Evolutionary conservation across 2,113 vertebrate species (phyloP), one percentile per base, ranked within the genome.

Genomic region (Lanius ludovicianus): DNA sequence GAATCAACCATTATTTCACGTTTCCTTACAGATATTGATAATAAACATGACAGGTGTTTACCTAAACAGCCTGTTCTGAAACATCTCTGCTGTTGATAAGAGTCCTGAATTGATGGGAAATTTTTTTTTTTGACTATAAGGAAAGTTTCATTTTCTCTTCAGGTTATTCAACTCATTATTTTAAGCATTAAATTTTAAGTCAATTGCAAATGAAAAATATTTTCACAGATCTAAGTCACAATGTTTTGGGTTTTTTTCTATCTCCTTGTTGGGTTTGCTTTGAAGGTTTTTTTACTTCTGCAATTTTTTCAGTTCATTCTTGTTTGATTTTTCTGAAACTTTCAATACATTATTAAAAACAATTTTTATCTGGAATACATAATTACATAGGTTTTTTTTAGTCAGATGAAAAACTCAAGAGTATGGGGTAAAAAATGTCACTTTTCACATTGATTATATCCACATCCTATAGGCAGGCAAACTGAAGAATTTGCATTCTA

Each of bases 11-110:
- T 37, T 15, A 28, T 4, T 9, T 85, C 57, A 53, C 3, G 5
- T 35, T 78, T 77, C 42, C 19, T 64, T 35, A 68, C 28, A 56
- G 41, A 46, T 73, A 37, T 2, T 21, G 24, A 53, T 68, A 52
- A 57, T 35, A 52, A 76, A 63, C 0, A 0, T 25, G 35, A 59
- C 3, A 74, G 13, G 10, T 23, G 4, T 53, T 44, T 47, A 52
- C 10, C 35, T 47, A 39, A 87, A 84, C 16, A 93, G 21, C 9
- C n/a, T 44, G 10, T 10, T 82, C 41, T 81, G 68, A 84, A 78
- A 20, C 50, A 46, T 15, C 41, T 65, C 33, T 22, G 13, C 3
- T 13, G 18, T 10, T 56, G 23, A 5, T 28, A 71, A 35, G 19
- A 57, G 52, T 28, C 15, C 28, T 22, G 39, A 84, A 69, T 12